A percentile compares a stretch with the other conserved stretches of the same genome.
phyloP scores from a whole-genome alignment of 1,140 invertebrate species.

The Condylostylus longicornis region DNA sequence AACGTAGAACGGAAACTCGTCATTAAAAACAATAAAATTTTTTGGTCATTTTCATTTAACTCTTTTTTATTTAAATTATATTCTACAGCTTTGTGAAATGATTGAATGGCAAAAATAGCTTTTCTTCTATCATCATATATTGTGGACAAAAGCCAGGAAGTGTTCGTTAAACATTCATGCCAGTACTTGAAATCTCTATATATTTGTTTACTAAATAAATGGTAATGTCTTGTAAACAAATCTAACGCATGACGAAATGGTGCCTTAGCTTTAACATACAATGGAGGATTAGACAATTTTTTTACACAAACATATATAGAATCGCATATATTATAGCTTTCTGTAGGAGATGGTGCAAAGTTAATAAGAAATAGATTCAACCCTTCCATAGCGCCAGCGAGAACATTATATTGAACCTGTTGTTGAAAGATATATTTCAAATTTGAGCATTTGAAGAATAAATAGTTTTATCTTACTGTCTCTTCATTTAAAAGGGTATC shows the following conservation, averaged over 20 bases:
- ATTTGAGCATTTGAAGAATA: background rate
- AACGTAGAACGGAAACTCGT: slow-evolving; percentile 9
- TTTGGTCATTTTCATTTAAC: slow-evolving; percentile 9
- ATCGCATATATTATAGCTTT: background rate
- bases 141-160: slow-evolving; percentile 8
- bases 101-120: slow-evolving; percentile 18
- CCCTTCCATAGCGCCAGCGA: slow-evolving; percentile 3
- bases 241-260: slow-evolving; percentile 12
- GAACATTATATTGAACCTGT: background rate
- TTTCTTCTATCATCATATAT: slow-evolving; percentile 13
- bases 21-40: slow-evolving; percentile 19
- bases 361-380: slow-evolving; percentile 1
- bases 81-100: slow-evolving; percentile 25
- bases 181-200: slow-evolving; percentile 24
- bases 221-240: slow-evolving; percentile 16
- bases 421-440: background rate
- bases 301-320: slow-evolving; percentile 1
- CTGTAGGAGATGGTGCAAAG: slow-evolving; percentile 3
- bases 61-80: slow-evolving; percentile 11
- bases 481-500: slow-evolving; percentile 1
- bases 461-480: background rate
- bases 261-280: slow-evolving; percentile 6
- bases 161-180: slow-evolving; percentile 14
- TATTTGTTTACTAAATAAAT: slow-evolving; percentile 15
- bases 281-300: background rate